Conservation (phyloP, 2,113 vertebrate genomes). For the Sardina pilchardus region DNA sequence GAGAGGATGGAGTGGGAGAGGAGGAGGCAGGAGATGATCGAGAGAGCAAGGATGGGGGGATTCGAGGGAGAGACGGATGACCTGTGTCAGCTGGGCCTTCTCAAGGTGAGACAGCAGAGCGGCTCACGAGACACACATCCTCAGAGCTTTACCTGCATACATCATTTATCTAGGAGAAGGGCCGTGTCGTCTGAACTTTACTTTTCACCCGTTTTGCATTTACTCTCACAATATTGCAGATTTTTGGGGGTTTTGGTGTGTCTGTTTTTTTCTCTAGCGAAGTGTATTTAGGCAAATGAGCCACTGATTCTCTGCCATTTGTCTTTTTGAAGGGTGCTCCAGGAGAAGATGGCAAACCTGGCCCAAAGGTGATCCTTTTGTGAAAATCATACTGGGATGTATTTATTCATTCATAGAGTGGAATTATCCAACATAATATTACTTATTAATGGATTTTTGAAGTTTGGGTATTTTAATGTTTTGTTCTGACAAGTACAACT, state of each 20-base stretch:
- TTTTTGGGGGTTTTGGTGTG: not conserved
- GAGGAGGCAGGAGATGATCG: constrained; percentile 27
- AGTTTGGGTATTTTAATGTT: not conserved
- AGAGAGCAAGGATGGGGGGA: constrained; percentile 53
- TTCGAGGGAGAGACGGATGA: constrained; percentile 53
- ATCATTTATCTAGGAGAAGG: not conserved
- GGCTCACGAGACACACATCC: not conserved
- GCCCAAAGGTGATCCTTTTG: constrained; percentile 68
- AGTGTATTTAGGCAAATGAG: not conserved
- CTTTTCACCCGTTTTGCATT: not conserved
- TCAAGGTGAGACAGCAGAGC: constrained; percentile 64
- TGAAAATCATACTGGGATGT: not conserved
- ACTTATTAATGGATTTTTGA: not conserved
- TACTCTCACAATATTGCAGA: not conserved
- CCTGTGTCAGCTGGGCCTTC: constrained; percentile 58
- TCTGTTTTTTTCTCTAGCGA: not conserved
- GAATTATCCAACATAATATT: not conserved
- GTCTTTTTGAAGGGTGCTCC: constrained; percentile 72
- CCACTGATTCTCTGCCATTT: not conserved
- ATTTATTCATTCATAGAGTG: not conserved
- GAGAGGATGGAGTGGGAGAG: constrained; percentile 13
- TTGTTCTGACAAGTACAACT: not conserved
- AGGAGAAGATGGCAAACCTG: constrained; percentile 72
- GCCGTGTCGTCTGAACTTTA: not conserved
- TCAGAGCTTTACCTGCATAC: not conserved